A percentile compares a stretch with the other conserved stretches of the same genome.
Evolutionary conservation across 2,113 vertebrate genomes (phyloP).

Genomic region (Epinephelus fuscoguttatus): DNA sequence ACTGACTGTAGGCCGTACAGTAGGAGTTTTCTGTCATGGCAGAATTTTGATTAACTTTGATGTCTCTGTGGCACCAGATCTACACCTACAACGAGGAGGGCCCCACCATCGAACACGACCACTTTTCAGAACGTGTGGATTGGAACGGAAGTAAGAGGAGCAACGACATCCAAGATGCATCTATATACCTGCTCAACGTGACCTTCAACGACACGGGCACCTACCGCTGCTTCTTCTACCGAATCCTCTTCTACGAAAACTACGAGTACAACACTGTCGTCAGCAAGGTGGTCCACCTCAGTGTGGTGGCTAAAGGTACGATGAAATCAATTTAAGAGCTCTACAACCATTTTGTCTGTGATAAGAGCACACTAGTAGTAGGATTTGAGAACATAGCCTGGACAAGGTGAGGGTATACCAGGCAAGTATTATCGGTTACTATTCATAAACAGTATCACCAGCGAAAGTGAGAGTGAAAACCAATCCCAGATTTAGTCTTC

Average conservation of each 20-base stretch:
- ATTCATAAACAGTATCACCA: too few species aligned
- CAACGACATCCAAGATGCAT: constrained; percentile 90
- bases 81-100: constrained; percentile 80
- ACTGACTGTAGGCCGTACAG: neutral
- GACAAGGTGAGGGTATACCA: neutral
- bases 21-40: neutral
- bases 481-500: too few species aligned
- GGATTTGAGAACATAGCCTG: neutral
- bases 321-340: neutral
- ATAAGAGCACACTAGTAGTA: neutral
- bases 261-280: constrained; percentile 82
- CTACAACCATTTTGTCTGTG: neutral
- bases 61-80: constrained; percentile 80
- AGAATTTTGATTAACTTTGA: neutral
- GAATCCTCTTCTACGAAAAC: constrained; percentile 83
- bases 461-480: too few species aligned
- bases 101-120: constrained; percentile 72
- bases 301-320: constrained; percentile 89
- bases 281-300: constrained; percentile 87
- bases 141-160: constrained; percentile 90
- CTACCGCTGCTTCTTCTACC: constrained; percentile 89
- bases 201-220: constrained; percentile 89
- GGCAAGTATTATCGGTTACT: too few species aligned
- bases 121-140: constrained; percentile 84
- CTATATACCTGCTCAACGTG: constrained; percentile 90